Evolutionary conservation across 2,888 invertebrate species (phyloP), one percentile per base, ranked within the genome.

Genomic region (Athetis lepigone): DNA sequence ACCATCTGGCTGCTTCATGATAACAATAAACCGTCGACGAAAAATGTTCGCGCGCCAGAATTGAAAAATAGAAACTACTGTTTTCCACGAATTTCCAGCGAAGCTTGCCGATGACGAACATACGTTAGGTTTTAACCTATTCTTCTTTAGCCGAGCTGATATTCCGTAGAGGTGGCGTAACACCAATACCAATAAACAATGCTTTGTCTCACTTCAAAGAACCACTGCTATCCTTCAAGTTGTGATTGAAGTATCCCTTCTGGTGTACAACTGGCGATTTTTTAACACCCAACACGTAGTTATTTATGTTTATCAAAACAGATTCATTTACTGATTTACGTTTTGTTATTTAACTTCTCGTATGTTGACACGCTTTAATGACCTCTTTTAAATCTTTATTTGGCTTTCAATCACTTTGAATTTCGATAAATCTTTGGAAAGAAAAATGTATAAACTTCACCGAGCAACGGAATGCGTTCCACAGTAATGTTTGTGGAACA

Each of bases 171-270:
- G 83, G 83, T 87, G 84, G 83, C 82, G 85, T 82, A 85, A 86
- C 83, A 81, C 65, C 83, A 87, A 85, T 81, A 86, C 86, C 86
- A 93, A 92, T 90, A 92, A 91, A 93, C 91, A 85, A 80, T 78
- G 84, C 85, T 87, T 86, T 86, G 84, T 83, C 79, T 77, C 82
- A 90, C 90, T 88, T 93, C 92, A 94, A 93, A 93, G 92, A 83
- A 83, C 79, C 72, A 75, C n/a, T 71, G 75, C 73, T 75, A 81
- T 75, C 76, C 79, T 81, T 84, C 82, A 77, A 82, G 78, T 81
- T 83, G 83, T 81, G 88, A 92, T 89, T 93, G 92, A 93, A 89
- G 83, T 77, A 78, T 84, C 81, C 89, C 90, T 90, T 85, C 82
- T 89, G 90, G 80, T 33, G 51, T 46, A 64, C 80, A 77, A 75